Evolutionary conservation across 2,113 vertebrate species (phyloP).

Genomic region (Oreochromis tanganicae): DNA sequence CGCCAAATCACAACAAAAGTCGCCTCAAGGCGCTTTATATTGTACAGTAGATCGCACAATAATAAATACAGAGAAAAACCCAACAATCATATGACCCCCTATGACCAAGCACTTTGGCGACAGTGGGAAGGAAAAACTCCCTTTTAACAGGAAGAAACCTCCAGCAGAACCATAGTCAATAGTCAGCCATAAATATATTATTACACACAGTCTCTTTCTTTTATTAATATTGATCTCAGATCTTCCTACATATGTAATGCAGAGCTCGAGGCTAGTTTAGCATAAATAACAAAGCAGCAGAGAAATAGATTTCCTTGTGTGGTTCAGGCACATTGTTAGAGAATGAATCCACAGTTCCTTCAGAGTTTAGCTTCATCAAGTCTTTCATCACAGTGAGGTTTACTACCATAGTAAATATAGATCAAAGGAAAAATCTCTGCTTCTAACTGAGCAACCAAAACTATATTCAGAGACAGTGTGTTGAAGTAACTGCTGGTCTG

Average conservation of each 20-base stretch:
- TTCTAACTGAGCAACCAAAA: neutral
- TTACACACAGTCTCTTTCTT: accelerated
- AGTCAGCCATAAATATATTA: accelerated
- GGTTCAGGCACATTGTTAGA: neutral
- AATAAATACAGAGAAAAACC: no score
- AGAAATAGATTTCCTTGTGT: neutral
- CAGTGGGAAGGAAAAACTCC: no score
- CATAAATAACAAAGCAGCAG: neutral
- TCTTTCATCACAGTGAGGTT: neutral
- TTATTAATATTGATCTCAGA: neutral
- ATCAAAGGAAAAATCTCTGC: neutral
- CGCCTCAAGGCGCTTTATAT: no score
- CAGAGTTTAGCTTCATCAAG: accelerated
- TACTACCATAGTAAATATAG: neutral
- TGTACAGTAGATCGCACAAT: no score
- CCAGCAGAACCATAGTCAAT: no score
- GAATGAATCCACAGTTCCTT: neutral
- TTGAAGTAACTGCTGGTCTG: neutral
- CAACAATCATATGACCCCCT: no score
- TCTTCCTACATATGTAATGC: accelerated
- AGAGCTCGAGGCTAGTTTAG: neutral
- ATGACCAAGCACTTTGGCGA: no score
- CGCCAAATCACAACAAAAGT: no score
- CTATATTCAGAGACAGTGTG: accelerated
- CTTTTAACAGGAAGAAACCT: no score